Conservation (phyloP, 2,797 vertebrate genomes). For the Naso thynnoides region DNA sequence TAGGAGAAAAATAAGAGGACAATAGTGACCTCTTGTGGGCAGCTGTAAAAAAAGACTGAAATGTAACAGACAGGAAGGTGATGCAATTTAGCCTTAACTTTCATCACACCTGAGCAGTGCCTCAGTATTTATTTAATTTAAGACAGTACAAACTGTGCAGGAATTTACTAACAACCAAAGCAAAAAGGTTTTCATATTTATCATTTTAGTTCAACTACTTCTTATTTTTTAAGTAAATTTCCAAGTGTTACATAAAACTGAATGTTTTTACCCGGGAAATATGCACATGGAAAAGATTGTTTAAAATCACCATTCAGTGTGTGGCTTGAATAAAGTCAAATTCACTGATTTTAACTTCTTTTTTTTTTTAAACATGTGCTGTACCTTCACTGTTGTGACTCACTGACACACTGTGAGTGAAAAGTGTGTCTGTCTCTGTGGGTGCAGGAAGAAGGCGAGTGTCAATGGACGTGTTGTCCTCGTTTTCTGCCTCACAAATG, state of each 20-base stretch:
- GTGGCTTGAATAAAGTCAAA: background rate
- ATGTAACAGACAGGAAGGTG: background rate
- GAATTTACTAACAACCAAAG: background rate
- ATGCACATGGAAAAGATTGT: background rate
- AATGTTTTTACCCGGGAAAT: background rate
- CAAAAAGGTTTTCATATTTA: background rate
- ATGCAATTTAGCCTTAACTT: background rate
- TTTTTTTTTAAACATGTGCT: conserved; percentile 10
- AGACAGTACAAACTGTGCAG: background rate
- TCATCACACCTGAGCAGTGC: background rate
- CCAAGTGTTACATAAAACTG: background rate
- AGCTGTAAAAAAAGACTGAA: background rate
- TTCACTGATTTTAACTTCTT: background rate
- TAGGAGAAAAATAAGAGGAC: background rate
- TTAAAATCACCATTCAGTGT: background rate
- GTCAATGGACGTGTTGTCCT: conserved; percentile 46
- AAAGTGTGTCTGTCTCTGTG: conserved; percentile 10
- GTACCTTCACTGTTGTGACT: conserved; percentile 57
- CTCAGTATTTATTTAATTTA: background rate
- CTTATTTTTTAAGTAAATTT: background rate
- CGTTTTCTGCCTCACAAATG: conserved; percentile 74
- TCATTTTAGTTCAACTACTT: no score
- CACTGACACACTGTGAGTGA: conserved; percentile 13
- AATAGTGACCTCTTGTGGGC: conserved; percentile 56
- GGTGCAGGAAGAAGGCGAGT: background rate